A percentile compares a stretch with the other conserved stretches of the same genome.
Conservation (phyloP, 2,888 invertebrate species). For the Apamea anceps region DNA sequence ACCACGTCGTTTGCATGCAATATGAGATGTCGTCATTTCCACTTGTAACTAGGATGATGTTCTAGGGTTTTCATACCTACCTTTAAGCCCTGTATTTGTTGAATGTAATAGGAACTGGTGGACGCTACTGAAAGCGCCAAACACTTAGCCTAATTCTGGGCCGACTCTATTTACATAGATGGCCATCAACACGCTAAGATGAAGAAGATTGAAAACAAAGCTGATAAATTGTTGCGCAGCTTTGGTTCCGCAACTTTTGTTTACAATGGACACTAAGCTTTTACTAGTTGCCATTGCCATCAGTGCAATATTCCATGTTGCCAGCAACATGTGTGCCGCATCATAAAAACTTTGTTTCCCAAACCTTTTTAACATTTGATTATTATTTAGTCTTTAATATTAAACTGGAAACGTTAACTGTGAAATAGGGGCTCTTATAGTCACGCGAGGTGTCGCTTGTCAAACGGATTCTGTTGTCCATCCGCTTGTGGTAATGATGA, state of each 20-base stretch:
- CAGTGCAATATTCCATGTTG: not conserved
- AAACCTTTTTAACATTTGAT: not conserved
- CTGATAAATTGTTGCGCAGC: no score
- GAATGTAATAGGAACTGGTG: no score
- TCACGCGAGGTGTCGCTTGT: not conserved
- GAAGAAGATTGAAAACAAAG: no score
- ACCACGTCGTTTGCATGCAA: conserved; percentile 38
- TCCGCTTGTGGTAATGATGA: not conserved
- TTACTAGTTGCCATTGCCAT: not conserved
- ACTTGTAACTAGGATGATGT: not conserved
- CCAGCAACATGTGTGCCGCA: not conserved
- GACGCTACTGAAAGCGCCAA: no score
- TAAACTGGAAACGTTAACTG: not conserved
- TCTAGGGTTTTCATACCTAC: not conserved
- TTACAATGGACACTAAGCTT: no score
- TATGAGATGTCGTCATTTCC: conserved; percentile 35
- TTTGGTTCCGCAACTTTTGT: no score
- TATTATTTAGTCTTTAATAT: not conserved
- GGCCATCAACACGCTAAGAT: no score
- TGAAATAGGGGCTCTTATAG: not conserved
- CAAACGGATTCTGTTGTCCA: not conserved
- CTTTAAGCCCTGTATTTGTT: not conserved
- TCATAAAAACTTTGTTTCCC: not conserved
- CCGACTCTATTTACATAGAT: no score
- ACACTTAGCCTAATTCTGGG: no score